Conservation (phyloP, 2,113 vertebrate species). For the Hucho hucho region DNA sequence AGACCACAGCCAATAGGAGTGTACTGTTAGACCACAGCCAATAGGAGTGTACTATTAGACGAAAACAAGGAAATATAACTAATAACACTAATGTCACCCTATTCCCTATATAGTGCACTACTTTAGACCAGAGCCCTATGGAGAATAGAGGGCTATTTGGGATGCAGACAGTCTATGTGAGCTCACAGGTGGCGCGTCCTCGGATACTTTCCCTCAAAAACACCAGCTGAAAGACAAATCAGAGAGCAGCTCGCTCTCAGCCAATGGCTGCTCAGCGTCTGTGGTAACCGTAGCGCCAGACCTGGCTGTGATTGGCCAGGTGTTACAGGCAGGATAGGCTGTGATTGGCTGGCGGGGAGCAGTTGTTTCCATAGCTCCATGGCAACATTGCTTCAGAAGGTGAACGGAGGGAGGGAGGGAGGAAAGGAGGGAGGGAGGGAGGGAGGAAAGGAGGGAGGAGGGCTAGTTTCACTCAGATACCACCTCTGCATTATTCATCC, state of each 20-base stretch:
- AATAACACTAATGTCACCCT: background rate
- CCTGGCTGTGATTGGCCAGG: conserved; percentile 49
- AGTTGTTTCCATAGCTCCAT: conserved; percentile 72
- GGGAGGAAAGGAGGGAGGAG: conserved; percentile 14
- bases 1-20: too few species aligned
- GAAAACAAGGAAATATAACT: background rate
- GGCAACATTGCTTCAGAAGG: conserved; percentile 67
- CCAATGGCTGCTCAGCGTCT: conserved; percentile 61
- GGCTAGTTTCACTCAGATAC: conserved; percentile 66
- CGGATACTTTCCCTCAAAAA: conserved; percentile 60
- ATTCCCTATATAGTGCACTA: too few species aligned
- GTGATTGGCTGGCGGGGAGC: conserved; percentile 50
- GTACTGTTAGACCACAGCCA: too few species aligned
- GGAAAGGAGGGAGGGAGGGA: conserved; percentile 42
- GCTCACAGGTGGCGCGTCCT: conserved; percentile 65
- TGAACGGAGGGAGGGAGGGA: conserved; percentile 54
- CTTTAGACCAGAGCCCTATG: too few species aligned
- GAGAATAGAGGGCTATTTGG: too few species aligned
- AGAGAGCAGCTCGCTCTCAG: conserved; percentile 55
- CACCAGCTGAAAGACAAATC: conserved; percentile 69
- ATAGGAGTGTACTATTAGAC: background rate
- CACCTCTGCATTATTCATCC: conserved; percentile 72
- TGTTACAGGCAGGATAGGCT: conserved; percentile 42
- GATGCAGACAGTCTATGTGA: conserved; percentile 27
- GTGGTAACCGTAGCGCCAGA: conserved; percentile 59